A percentile compares a stretch with the other conserved stretches of the same genome.
Evolutionary conservation across 2,888 invertebrate genomes (phyloP).

Genomic region (Mesochorus sp.): DNA sequence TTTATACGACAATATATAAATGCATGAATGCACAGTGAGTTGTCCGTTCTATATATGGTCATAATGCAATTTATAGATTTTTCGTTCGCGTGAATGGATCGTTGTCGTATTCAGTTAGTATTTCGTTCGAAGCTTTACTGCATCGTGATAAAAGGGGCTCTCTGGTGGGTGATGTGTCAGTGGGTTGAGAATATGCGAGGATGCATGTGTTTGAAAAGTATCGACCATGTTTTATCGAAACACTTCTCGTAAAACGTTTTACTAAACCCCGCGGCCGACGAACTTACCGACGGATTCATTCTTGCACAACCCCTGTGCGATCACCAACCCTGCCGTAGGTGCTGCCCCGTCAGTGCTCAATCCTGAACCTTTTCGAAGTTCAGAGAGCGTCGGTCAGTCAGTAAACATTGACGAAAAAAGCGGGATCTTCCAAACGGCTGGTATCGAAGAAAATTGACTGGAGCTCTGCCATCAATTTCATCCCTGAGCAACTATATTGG

Average conservation of each 20-base stretch:
- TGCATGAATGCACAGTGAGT: background rate
- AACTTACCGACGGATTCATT: conserved; percentile 49
- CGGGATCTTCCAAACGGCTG: conserved; percentile 28
- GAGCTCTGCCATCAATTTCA: background rate
- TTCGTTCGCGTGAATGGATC: conserved; percentile 58
- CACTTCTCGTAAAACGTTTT: conserved; percentile 3
- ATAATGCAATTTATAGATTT: conserved; percentile 58
- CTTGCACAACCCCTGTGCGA: background rate
- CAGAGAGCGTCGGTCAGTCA: conserved; percentile 44
- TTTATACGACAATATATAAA: conserved; percentile 27
- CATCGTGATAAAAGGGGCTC: background rate
- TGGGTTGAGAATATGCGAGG: background rate
- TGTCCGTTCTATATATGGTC: conserved; percentile 50
- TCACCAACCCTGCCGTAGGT: conserved; percentile 60
- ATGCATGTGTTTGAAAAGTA: conserved; percentile 10
- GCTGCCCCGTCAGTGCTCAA: conserved; percentile 66
- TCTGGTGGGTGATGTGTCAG: background rate
- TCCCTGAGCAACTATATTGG: background rate
- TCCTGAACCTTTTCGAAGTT: conserved; percentile 36
- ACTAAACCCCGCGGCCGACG: conserved; percentile 44
- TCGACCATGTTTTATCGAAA: conserved; percentile 24
- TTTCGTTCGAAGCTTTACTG: conserved; percentile 35
- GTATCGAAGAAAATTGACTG: conserved; percentile 27
- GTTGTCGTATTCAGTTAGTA: conserved; percentile 53
- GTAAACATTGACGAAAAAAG: conserved; percentile 64